Conservation (phyloP, 2,797 vertebrate genomes). For the Mus caroli region DNA sequence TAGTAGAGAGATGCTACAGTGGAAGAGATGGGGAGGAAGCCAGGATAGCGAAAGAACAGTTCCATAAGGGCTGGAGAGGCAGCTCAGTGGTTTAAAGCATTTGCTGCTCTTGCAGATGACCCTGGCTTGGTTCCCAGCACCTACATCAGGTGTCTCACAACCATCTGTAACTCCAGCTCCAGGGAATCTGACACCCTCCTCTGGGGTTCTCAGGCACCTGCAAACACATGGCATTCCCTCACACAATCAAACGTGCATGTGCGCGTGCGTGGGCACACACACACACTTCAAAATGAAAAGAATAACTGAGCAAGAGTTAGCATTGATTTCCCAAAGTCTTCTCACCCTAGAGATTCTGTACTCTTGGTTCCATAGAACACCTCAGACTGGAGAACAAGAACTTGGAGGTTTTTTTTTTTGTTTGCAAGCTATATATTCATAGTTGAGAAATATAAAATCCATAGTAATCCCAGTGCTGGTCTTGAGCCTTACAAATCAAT, state of each 20-base stretch:
- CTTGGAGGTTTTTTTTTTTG: neutral
- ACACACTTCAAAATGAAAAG: neutral
- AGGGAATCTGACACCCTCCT: neutral
- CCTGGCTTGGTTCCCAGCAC: neutral
- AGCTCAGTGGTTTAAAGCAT: neutral
- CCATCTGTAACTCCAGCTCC: neutral
- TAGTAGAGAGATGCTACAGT: neutral
- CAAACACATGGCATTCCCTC: neutral
- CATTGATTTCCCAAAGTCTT: neutral
- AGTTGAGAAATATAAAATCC: neutral
- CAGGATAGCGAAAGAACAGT: neutral
- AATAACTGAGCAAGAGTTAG: neutral
- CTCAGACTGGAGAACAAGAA: conserved; percentile 25
- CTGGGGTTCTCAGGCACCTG: neutral
- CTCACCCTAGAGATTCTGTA: conserved; percentile 38
- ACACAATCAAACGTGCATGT: neutral
- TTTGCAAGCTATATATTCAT: neutral
- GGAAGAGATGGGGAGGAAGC: neutral
- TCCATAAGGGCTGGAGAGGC: neutral
- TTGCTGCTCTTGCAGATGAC: neutral
- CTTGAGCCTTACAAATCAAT: neutral
- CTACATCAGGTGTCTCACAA: neutral
- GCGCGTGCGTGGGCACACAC: neutral
- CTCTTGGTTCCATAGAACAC: neutral
- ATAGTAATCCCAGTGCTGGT: neutral